Base-by-base conservation (phyloP, 1,140 invertebrate species). In the Epicauta chinensis region DNA sequence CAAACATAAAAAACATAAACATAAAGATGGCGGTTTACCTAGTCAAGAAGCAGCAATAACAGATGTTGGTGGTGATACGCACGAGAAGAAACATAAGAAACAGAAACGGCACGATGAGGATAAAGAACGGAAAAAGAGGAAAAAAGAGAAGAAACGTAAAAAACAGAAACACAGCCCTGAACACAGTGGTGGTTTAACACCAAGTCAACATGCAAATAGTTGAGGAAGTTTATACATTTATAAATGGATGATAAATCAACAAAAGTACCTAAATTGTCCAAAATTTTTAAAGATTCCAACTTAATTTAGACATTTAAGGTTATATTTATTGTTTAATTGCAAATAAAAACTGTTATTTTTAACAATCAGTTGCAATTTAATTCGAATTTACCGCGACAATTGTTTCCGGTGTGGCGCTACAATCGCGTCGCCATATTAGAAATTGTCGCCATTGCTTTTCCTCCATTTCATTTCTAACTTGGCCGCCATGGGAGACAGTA, bases 1-100 rank as follows among this genome's bases (percentile, higher is more conserved):
- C 64, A 91, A 93, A 73, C 90, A 96, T 64, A 96, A 97, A 77
- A 94, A 95, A 67, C 91, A 94, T 68, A 93, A 94, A 76, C 87
- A 93, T 62, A 90, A 93, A 75, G 84, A 87, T 58, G 87, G 86
- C 15, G 86, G 84, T 48, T 77, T 82, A 1, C 78, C 81, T 50
- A 84, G 79, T 57, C 84, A 85, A 61, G 85, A 87, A 64, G 80
- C 81, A 35, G 76, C 78, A 3, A 71, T 80, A 7, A 75, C 81
- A 32, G 80, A 81, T 58, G 80, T 83, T 42, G 83, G 83, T 44
- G 78, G 82, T 29, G 89, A 92, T 66, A 86, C 86, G 17, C 89
- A 93, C 63, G 91, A 96, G 67, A 95, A 94, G 78, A 96, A 95
- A 69, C 91, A 94, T 68, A 97, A 96, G 75, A 96, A 95, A 66